phyloP scores from a whole-genome alignment of 2,797 vertebrate genomes.

The Characodon lateralis region DNA sequence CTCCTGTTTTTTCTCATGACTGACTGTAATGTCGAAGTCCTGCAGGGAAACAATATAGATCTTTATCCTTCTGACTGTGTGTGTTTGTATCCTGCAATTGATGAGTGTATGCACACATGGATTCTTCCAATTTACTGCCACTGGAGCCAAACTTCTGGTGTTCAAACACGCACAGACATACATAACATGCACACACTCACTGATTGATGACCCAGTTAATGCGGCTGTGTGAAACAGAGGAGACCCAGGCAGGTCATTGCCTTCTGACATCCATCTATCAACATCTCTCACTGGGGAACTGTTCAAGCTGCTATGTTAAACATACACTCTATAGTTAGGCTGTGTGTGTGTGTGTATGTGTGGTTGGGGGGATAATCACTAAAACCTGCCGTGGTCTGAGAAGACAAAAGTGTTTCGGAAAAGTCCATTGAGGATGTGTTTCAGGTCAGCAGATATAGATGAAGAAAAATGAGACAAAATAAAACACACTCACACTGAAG shows the following conservation, averaged over 20 bases:
- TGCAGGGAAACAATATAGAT: constrained; percentile 59
- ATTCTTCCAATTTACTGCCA: constrained; percentile 2
- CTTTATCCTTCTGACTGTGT: constrained; percentile 44
- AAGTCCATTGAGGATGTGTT: constrained; percentile 33
- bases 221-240: constrained; percentile 60
- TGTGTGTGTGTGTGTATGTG: constrained; percentile 14
- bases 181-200: constrained; percentile 21
- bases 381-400: constrained; percentile 26
- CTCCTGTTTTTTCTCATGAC: constrained; percentile 68
- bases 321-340: constrained; percentile 55
- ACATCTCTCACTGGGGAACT: constrained; percentile 51
- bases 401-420: constrained; percentile 62
- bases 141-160: constrained; percentile 14
- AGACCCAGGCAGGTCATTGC: constrained; percentile 57
- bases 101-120: constrained; percentile 17
- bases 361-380: constrained; percentile 20
- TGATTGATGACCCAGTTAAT: constrained; percentile 66
- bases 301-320: constrained; percentile 62
- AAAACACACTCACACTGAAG: not conserved
- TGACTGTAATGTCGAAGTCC: constrained; percentile 64
- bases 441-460: constrained; percentile 35
- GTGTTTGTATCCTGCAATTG: constrained; percentile 5
- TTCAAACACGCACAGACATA: constrained; percentile 19
- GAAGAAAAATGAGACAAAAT: not conserved
- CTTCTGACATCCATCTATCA: constrained; percentile 68